Percentiles rank a stretch among this genome's conserved stretches.
Conservation (phyloP, 2,888 invertebrate species). For the Zygothrica quintamaculata region DNA sequence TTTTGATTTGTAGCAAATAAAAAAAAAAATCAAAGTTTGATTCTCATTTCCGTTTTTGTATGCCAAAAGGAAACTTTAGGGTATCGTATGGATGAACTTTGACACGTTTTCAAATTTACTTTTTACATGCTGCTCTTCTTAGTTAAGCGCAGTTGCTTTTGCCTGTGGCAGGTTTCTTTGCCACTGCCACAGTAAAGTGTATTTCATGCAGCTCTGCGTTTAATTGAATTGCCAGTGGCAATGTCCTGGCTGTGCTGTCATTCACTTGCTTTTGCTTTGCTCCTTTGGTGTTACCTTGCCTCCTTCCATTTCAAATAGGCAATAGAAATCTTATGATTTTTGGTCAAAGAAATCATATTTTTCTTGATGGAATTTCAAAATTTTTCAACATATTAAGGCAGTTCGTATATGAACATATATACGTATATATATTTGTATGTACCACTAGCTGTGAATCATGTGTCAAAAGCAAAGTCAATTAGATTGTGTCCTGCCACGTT, state of each 20-base stretch:
- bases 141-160: not conserved
- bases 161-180: constrained; percentile 24
- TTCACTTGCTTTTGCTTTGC: constrained; percentile 6
- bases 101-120: constrained; percentile 7
- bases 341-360: constrained; percentile 33
- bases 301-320: constrained; percentile 19
- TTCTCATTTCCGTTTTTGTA: no score
- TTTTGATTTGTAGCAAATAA: no score
- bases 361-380: constrained; percentile 1
- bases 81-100: constrained; percentile 2
- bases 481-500: constrained; percentile 14
- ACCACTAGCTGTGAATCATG: constrained; percentile 6
- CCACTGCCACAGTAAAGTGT: constrained; percentile 54
- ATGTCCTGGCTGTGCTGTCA: constrained; percentile 8
- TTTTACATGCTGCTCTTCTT: constrained; percentile 12
- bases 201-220: constrained; percentile 77
- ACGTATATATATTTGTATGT: no score
- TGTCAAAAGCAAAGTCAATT: constrained; percentile 52
- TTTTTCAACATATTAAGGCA: constrained; percentile 4
- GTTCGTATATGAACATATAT: no score
- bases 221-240: constrained; percentile 67
- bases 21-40: no score
- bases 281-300: not conserved
- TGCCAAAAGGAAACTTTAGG: no score
- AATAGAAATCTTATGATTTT: constrained; percentile 7